Conservation (phyloP, 1,140 invertebrate genomes). For the Doryteuthis pealeii region DNA sequence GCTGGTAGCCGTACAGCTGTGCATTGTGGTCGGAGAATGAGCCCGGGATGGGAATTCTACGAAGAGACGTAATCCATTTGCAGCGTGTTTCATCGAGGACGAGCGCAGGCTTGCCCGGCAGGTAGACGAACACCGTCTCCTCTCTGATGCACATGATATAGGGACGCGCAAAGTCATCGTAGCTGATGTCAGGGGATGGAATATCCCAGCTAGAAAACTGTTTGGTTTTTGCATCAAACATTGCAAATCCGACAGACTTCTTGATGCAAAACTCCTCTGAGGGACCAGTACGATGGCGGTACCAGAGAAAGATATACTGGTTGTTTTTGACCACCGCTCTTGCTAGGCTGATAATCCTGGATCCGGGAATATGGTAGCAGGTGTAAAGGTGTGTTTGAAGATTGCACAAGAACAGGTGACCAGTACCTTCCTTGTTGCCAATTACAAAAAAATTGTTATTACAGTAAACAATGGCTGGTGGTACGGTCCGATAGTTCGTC, state of each 20-base stretch:
- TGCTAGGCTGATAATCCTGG: conserved; percentile 53
- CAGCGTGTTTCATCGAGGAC: conserved; percentile 50
- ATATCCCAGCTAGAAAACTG: conserved; percentile 49
- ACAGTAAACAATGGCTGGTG: conserved; percentile 51
- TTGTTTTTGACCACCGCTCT: conserved; percentile 48
- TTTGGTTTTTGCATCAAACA: conserved; percentile 54
- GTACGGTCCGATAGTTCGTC: conserved; percentile 51
- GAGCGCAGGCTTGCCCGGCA: conserved; percentile 51
- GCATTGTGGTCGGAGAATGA: conserved; percentile 25
- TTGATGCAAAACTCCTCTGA: conserved; percentile 57
- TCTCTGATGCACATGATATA: conserved; percentile 50
- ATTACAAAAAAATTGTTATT: conserved; percentile 48
- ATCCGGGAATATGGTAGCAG: conserved; percentile 53
- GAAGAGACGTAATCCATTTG: conserved; percentile 50
- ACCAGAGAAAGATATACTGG: conserved; percentile 52
- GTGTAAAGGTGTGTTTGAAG: conserved; percentile 49
- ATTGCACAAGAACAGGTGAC: conserved; percentile 54
- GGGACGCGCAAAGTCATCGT: conserved; percentile 51
- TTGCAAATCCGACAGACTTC: conserved; percentile 55
- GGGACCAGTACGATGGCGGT: conserved; percentile 52
- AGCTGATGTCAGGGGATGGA: conserved; percentile 49
- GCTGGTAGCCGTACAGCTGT: conserved; percentile 46
- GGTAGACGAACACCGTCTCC: conserved; percentile 49
- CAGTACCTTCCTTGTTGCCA: conserved; percentile 53
- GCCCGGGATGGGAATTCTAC: conserved; percentile 36